A percentile compares a stretch with the other conserved stretches of the same genome.
Conservation (phyloP, 1,140 invertebrate species). For the Drosophila pallidifrons region DNA sequence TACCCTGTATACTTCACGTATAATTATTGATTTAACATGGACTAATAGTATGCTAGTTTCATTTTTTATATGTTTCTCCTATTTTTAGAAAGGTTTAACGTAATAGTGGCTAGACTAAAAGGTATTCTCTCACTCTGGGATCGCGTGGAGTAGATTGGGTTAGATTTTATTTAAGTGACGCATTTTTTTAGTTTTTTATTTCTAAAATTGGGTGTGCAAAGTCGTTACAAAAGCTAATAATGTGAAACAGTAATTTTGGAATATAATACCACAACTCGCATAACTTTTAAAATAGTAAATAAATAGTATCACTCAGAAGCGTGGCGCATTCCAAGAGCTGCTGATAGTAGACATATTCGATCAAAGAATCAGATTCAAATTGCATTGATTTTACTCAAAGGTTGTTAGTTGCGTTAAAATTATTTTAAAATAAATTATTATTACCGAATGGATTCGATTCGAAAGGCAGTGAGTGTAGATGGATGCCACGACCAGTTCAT, state of each 20-base stretch:
- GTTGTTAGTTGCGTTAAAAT: constrained; percentile 21
- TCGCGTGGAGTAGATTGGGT: not conserved
- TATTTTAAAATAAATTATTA: constrained; percentile 62
- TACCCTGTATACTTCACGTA: constrained; percentile 11
- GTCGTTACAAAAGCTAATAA: not conserved
- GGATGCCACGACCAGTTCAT: not conserved
- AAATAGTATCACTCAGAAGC: not conserved
- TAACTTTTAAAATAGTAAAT: not conserved
- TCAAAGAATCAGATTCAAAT: not conserved
- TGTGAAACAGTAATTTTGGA: not conserved
- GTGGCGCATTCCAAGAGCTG: not conserved
- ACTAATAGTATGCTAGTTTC: not conserved
- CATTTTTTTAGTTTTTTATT: not conserved
- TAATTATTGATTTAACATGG: not conserved
- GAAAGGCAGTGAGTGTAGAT: constrained; percentile 10
- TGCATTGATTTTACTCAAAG: constrained; percentile 14
- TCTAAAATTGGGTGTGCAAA: constrained; percentile 1
- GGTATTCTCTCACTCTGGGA: not conserved
- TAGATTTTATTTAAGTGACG: not conserved
- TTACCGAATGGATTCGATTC: not conserved
- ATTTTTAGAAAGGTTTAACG: not conserved
- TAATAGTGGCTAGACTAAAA: not conserved
- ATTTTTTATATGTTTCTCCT: not conserved
- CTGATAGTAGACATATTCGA: not conserved
- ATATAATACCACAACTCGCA: too few relatives aligned